Base-by-base conservation (phyloP, 2,113 vertebrate genomes). In the Sebastes schlegelii region DNA sequence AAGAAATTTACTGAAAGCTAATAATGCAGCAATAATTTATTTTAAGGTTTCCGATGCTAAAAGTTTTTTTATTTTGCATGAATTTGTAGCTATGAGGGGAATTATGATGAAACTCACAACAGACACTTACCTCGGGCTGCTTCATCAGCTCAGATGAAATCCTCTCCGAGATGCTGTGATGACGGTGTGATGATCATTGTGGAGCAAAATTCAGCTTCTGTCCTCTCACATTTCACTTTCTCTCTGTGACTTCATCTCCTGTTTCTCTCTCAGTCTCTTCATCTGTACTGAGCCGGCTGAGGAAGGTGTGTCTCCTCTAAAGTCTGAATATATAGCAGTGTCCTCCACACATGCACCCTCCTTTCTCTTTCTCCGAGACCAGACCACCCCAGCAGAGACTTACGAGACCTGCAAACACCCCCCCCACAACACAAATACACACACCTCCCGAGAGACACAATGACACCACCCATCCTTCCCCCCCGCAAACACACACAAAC, bases 351-450 rank as follows among this genome's bases (percentile, higher is more conserved):
- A 71, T 48, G 66, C 58, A 43, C 63, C 6, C 78, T 77, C 81
- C 79, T 87, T 74, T 80, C 57, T 78, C 83, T 70, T 40, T 46
- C 82, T 61, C 68, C 26, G 49, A 80, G 60, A 86, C 80, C 45
- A 80, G 93, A 94, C 93, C 93, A 93, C 92, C 92, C 92, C 85
- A 82, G 86, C 80, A 79, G 82, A 75, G 63, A 79, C 60, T 79
- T 90, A 90, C 86, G 78, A 90, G 87, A 91, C 73, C 87, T 57
- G 83, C 88, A 93, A 93, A 91, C 77, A 90, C 13, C 64, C 55
- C 79, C 69, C 12, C 43, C 42, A 17, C 63, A 80, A 68, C 17
- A 80, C 82, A 91, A 88, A 93, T 79, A 91, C 72, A 66, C 68
- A 67, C 60, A 81, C 79, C 83, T 86, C 91, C 71, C 74, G 0